A percentile compares a stretch with the other conserved stretches of the same genome.
Conservation (phyloP, 2,888 invertebrate species). For the Caenorhabditis auriculariae region DNA sequence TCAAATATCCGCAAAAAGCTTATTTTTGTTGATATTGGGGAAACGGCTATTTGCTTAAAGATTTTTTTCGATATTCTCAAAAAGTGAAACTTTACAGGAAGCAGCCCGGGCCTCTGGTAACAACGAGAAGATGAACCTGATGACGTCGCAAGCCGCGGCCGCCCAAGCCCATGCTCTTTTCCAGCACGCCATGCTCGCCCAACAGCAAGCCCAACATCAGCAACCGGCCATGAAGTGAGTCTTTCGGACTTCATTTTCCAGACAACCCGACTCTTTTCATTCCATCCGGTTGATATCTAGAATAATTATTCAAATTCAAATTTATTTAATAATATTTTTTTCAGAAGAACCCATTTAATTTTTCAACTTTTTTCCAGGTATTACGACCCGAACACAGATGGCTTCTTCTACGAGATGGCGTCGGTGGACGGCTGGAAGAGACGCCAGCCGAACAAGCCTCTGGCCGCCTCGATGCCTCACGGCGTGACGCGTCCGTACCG, state of each 20-base stretch:
- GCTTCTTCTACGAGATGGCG: constrained; percentile 62
- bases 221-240: constrained; percentile 3
- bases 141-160: constrained; percentile 28
- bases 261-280: constrained; percentile 3
- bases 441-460: constrained; percentile 35
- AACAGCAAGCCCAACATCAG: constrained; percentile 6
- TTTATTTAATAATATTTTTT: not conserved
- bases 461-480: constrained; percentile 19
- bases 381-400: constrained; percentile 59
- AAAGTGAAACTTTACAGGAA: not conserved
- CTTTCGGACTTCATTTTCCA: not conserved
- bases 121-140: no score
- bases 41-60: not conserved
- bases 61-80: not conserved
- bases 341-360: not conserved
- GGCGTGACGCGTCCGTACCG: constrained; percentile 21
- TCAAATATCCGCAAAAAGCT: not conserved
- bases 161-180: constrained; percentile 38
- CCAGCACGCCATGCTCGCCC: constrained; percentile 24
- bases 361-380: constrained; percentile 20
- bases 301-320: not conserved
- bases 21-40: not conserved
- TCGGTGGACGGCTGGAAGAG: constrained; percentile 61
- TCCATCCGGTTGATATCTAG: not conserved
- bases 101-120: no score